phyloP scores from a whole-genome alignment of 2,797 vertebrate genomes.

The Syngnathus rostellatus region DNA sequence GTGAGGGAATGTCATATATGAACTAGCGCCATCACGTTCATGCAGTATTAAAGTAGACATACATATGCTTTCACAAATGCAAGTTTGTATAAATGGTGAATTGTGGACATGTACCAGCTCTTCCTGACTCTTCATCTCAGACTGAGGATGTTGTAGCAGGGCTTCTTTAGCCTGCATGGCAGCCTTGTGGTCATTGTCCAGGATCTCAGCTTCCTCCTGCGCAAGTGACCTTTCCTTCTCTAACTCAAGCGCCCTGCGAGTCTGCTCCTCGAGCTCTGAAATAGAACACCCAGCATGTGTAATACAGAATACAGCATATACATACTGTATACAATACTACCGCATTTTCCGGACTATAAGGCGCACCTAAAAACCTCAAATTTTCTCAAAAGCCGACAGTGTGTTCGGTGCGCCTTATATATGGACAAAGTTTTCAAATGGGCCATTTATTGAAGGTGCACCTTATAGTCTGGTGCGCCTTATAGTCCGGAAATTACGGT shows the following conservation, averaged over 20 bases:
- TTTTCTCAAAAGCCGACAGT: no score
- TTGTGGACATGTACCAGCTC: constrained; percentile 69
- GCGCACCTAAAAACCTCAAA: no score
- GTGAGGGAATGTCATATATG: background rate
- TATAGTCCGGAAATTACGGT: background rate
- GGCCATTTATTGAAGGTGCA: no score
- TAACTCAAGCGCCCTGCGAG: constrained; percentile 82
- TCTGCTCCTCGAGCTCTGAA: constrained; percentile 95
- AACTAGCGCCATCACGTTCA: background rate
- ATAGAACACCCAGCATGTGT: constrained; percentile 13
- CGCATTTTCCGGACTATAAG: no score
- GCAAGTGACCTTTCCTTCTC: constrained; percentile 86
- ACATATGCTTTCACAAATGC: background rate
- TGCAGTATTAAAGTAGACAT: background rate
- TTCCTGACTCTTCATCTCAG: constrained; percentile 86
- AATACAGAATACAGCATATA: background rate
- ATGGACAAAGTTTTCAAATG: no score
- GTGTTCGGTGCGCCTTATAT: no score
- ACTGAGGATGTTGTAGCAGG: constrained; percentile 78
- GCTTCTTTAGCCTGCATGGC: constrained; percentile 86
- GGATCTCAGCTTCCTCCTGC: constrained; percentile 85
- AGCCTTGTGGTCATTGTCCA: constrained; percentile 82
- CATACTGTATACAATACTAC: background rate
- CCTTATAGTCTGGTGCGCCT: no score
- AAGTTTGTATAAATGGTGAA: background rate